Conservation (phyloP, 92 coral and sea anemone species). For the Epizoanthus scotinus region DNA sequence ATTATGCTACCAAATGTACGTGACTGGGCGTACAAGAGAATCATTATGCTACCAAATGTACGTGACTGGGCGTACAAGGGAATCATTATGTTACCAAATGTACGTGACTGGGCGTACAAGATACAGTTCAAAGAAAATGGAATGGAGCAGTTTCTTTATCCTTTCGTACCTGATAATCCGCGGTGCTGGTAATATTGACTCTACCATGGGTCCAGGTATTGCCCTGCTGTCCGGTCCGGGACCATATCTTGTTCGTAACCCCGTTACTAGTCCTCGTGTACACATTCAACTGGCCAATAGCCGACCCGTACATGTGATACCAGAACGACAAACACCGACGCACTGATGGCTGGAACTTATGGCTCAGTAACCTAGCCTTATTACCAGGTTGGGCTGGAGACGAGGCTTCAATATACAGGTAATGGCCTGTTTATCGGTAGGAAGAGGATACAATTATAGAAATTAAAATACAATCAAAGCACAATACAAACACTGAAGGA, state of each 20-base stretch:
- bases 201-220: slow-evolving; percentile 57
- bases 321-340: slow-evolving; percentile 74
- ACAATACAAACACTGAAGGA: no score
- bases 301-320: slow-evolving; percentile 82
- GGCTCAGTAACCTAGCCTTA: slow-evolving; percentile 70
- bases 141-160: background rate
- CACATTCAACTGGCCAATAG: slow-evolving; percentile 76
- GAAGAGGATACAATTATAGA: background rate
- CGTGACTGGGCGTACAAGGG: no score
- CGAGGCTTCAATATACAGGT: slow-evolving; percentile 67
- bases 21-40: no score
- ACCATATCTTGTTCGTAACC: slow-evolving; percentile 47
- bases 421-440: slow-evolving; percentile 41
- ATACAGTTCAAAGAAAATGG: background rate
- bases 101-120: no score
- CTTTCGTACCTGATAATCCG: slow-evolving; percentile 46
- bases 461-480: no score
- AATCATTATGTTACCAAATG: no score
- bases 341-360: slow-evolving; percentile 48
- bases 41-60: no score
- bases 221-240: slow-evolving; percentile 77
- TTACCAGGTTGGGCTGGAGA: slow-evolving; percentile 57
- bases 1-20: no score
- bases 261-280: slow-evolving; percentile 43
- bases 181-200: slow-evolving; percentile 48